These are phyloP conservation scores for Gobius niger DNA, from an alignment of 2,113 vertebrate genomes.

Conservation along the genomic window DNA sequence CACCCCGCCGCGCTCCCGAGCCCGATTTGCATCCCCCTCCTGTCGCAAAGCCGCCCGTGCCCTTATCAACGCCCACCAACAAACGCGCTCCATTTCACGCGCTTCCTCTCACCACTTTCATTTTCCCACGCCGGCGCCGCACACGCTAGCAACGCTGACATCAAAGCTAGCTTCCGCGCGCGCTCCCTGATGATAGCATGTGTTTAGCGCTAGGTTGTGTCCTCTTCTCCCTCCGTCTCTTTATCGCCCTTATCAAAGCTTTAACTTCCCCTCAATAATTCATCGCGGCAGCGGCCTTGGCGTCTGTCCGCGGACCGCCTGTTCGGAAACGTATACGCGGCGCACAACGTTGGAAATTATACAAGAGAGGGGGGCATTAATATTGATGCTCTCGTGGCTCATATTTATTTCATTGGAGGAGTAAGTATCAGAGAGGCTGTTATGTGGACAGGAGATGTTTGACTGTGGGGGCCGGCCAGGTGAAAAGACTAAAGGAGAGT, in stretches of 20 bases:
- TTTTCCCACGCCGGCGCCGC: slow-evolving; percentile 23
- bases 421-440: slow-evolving; percentile 62
- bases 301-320: slow-evolving; percentile 36
- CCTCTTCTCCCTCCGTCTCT: slow-evolving; percentile 21
- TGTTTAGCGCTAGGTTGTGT: slow-evolving; percentile 12
- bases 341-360: slow-evolving; percentile 5
- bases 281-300: slow-evolving; percentile 48
- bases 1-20: not conserved
- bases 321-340: slow-evolving; percentile 40
- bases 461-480: not conserved
- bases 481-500: not conserved
- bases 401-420: slow-evolving; percentile 72
- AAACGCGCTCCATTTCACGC: slow-evolving; percentile 17
- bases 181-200: slow-evolving; percentile 3
- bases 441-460: slow-evolving; percentile 21
- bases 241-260: slow-evolving; percentile 61
- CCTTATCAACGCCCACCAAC: slow-evolving; percentile 12
- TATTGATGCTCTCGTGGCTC: slow-evolving; percentile 70
- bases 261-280: slow-evolving; percentile 71
- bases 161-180: slow-evolving; percentile 21
- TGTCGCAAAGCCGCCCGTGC: not conserved
- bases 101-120: slow-evolving; percentile 13
- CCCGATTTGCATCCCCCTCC: not conserved
- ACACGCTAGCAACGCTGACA: not conserved
- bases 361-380: slow-evolving; percentile 65